phyloP scores from a whole-genome alignment of 2,797 vertebrate genomes.

The Mus spretus region DNA sequence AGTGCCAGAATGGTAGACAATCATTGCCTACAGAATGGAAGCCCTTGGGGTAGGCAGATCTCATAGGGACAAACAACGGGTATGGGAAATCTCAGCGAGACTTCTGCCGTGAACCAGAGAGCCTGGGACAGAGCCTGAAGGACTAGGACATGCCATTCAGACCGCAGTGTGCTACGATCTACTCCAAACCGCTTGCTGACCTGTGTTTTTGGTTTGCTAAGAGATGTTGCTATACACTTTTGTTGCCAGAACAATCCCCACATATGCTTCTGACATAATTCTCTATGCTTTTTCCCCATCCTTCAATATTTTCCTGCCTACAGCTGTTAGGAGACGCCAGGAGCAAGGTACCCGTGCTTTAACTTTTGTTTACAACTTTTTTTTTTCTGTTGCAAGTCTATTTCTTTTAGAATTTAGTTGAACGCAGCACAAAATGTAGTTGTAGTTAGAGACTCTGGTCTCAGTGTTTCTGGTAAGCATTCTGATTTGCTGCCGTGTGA shows the following conservation, averaged over 20 bases:
- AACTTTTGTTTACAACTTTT: constrained; percentile 88
- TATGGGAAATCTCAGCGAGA: constrained; percentile 19
- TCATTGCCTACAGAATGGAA: neutral
- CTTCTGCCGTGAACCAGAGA: neutral
- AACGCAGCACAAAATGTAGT: constrained; percentile 59
- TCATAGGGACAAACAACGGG: neutral
- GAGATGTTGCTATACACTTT: constrained; percentile 89
- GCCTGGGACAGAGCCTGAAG: neutral
- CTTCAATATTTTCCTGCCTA: constrained; percentile 93
- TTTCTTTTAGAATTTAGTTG: constrained; percentile 74
- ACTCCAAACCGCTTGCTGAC: constrained; percentile 85
- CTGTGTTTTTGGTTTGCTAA: constrained; percentile 89
- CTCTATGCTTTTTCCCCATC: constrained; percentile 94
- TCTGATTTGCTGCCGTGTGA: neutral
- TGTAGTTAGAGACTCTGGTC: constrained; percentile 56
- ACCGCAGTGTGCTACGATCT: constrained; percentile 85
- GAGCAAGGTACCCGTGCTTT: constrained; percentile 97
- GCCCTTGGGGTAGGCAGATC: neutral
- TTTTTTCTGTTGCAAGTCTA: constrained; percentile 83
- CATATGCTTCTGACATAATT: constrained; percentile 93
- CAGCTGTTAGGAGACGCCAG: constrained; percentile 99
- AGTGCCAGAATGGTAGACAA: neutral
- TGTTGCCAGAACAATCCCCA: constrained; percentile 90
- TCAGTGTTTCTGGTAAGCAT: constrained; percentile 48
- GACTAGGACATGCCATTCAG: constrained; percentile 70